Evolutionary conservation across 2,113 vertebrate genomes (phyloP).

Genomic region (Ceyx cyanopectus): DNA sequence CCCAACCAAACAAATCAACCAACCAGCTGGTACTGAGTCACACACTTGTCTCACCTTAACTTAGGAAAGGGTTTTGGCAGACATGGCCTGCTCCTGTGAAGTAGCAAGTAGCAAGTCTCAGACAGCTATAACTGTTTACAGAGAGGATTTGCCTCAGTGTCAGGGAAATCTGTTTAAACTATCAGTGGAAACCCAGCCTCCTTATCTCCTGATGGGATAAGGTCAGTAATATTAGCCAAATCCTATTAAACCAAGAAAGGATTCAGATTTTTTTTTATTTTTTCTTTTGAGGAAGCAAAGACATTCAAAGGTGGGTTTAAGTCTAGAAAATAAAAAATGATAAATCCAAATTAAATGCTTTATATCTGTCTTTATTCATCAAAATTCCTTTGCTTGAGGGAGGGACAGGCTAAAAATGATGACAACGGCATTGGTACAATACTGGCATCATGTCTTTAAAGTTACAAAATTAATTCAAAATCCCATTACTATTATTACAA

Average conservation of each 20-base stretch:
- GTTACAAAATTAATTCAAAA: background rate
- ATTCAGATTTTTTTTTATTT: background rate
- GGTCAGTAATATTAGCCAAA: constrained; percentile 33
- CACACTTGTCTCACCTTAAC: background rate
- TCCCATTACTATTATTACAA: background rate
- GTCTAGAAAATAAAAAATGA: constrained; percentile 13
- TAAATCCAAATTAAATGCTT: constrained; percentile 7
- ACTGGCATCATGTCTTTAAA: background rate
- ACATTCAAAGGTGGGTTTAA: background rate
- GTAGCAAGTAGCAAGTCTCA: background rate
- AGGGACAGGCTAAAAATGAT: background rate
- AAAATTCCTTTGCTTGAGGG: background rate
- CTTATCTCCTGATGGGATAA: background rate
- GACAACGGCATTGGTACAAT: background rate
- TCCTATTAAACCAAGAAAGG: constrained; percentile 33
- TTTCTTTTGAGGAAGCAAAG: no score
- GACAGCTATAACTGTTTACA: background rate
- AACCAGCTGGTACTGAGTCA: background rate
- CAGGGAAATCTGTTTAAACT: constrained; percentile 24
- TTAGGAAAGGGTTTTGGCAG: background rate
- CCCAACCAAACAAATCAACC: background rate
- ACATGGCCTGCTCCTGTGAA: fast-evolving
- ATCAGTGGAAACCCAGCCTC: background rate
- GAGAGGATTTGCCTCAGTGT: background rate
- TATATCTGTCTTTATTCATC: background rate